Conservation (phyloP, 2,113 vertebrate genomes). For the Hippocampus zosterae region DNA sequence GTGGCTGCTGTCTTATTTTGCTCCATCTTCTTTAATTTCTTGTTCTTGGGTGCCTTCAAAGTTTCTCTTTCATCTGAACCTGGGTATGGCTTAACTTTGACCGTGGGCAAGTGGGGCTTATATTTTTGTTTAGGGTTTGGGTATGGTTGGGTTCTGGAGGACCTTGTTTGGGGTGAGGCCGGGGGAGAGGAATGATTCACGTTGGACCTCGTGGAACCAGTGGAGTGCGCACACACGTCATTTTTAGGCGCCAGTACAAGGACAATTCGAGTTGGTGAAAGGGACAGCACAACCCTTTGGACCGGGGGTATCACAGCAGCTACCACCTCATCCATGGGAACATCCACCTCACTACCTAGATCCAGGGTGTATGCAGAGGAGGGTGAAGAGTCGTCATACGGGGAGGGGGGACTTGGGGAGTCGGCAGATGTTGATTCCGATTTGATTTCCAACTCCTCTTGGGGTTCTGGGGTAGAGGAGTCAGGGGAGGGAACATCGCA, state of each 20-base stretch:
- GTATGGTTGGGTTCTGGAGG: constrained; percentile 56
- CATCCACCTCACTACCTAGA: constrained; percentile 72
- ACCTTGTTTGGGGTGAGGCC: constrained; percentile 24
- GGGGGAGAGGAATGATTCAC: constrained; percentile 19
- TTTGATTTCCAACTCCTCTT: constrained; percentile 69
- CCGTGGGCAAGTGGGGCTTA: constrained; percentile 45
- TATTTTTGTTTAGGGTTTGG: constrained; percentile 61
- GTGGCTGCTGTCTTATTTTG: constrained; percentile 94
- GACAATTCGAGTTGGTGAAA: constrained; percentile 64
- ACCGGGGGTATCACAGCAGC: constrained; percentile 40
- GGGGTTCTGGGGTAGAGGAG: constrained; percentile 51
- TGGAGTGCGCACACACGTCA: constrained; percentile 23
- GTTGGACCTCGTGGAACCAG: constrained; percentile 18
- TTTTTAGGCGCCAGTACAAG: constrained; percentile 61
- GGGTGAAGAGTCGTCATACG: constrained; percentile 30
- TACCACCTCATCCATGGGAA: constrained; percentile 51
- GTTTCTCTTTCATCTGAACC: constrained; percentile 19
- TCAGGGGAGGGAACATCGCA: constrained; percentile 36
- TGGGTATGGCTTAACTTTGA: constrained; percentile 9
- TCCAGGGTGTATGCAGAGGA: constrained; percentile 66
- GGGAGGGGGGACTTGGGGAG: constrained; percentile 15
- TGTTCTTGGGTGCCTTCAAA: constrained; percentile 61
- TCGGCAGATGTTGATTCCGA: constrained; percentile 61
- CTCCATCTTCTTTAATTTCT: constrained; percentile 92
- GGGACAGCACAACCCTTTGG: constrained; percentile 59